phyloP scores from a whole-genome alignment of 2,797 vertebrate species.

The Pseudochaenichthys georgianus region DNA sequence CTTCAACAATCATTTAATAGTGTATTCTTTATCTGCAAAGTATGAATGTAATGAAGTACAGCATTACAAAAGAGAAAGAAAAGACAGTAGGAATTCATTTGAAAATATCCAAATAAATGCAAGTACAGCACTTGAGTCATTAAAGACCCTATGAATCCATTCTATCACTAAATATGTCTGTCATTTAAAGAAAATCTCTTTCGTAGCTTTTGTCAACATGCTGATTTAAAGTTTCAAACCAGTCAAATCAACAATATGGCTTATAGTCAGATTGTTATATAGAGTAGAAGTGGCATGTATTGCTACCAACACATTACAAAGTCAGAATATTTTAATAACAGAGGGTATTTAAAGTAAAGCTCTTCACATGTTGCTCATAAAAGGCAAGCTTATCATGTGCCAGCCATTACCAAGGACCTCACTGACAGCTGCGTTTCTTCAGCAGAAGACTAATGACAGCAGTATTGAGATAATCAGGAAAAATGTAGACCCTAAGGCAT shows the following conservation, averaged over 20 bases:
- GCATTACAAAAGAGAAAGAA: neutral
- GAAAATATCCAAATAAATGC: no score
- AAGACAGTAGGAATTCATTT: no score
- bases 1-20: neutral
- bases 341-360: no score
- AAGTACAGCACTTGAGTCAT: neutral
- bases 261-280: neutral
- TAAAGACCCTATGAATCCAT: neutral
- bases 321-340: no score
- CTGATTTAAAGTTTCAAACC: neutral
- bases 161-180: neutral
- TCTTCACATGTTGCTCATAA: neutral
- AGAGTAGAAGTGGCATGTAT: no score
- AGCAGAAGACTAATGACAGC: neutral
- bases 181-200: neutral
- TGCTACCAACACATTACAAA: no score
- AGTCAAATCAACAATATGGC: neutral
- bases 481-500: no score
- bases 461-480: neutral
- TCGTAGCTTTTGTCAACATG: neutral
- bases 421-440: neutral
- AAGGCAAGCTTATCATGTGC: neutral
- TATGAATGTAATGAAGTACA: neutral
- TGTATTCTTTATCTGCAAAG: neutral
- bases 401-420: neutral